A percentile compares a stretch with the other conserved stretches of the same genome.
Conservation (phyloP, 2,888 invertebrate genomes). For the Sphaeridia pumilis region DNA sequence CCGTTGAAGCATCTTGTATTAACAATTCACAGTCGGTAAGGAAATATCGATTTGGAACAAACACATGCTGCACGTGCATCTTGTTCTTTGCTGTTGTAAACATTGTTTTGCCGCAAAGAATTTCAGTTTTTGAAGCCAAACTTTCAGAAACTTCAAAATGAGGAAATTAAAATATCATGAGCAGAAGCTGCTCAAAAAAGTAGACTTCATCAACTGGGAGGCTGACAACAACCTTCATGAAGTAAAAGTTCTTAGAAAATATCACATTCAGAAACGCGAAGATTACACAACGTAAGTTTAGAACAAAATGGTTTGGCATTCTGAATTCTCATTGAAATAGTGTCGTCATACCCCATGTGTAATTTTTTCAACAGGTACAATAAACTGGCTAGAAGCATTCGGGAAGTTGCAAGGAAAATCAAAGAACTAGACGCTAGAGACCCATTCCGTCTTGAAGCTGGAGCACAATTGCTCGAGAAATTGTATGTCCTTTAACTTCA, state of each 20-base stretch:
- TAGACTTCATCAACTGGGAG: slow-evolving; percentile 97
- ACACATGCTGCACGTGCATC: no score
- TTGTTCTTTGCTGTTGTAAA: no score
- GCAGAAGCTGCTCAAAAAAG: slow-evolving; percentile 92
- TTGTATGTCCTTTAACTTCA: slow-evolving; percentile 54
- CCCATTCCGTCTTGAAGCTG: slow-evolving; percentile 68
- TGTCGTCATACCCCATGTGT: no score
- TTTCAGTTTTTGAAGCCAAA: no score
- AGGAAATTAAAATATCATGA: slow-evolving; percentile 95
- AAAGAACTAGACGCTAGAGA: slow-evolving; percentile 72
- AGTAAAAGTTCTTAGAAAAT: slow-evolving; percentile 77
- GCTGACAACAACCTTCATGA: slow-evolving; percentile 88
- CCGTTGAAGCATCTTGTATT: no score
- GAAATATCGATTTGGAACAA: no score
- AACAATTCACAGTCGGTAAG: no score
- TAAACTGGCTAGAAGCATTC: slow-evolving; percentile 70
- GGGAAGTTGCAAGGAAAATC: slow-evolving; percentile 75
- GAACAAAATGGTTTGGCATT: not conserved
- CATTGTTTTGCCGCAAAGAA: no score
- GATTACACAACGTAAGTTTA: slow-evolving; percentile 78
- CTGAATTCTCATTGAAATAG: not conserved
- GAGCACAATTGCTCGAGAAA: slow-evolving; percentile 76
- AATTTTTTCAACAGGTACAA: slow-evolving; percentile 90
- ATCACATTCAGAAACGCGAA: slow-evolving; percentile 80
- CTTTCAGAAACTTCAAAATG: no score